Base-by-base conservation (phyloP, 92 coral and sea anemone genomes). In the Heteractis magnifica region DNA sequence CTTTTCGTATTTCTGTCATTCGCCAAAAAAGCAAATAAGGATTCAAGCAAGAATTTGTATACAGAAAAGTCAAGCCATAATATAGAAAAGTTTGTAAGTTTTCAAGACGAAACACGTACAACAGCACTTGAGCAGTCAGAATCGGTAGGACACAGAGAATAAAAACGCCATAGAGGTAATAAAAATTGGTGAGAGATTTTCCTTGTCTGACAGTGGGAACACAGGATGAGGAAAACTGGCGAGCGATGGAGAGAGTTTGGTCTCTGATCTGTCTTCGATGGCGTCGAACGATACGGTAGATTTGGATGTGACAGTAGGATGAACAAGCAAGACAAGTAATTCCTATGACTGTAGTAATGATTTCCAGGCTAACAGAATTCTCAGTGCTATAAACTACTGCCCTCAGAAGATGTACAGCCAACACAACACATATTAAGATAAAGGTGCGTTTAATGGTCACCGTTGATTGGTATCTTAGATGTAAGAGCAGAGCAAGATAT, bases 401-500 rank as follows among this genome's bases (percentile, higher is more conserved):
- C 3, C 0, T 1, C 44, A 62, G 26, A n/a, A 62, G 34, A 16
- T 62, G 1, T 5, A 23, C 34, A 18, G 64, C 23, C 75, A 75
- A 80, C 0, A 80, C 50, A 8, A n/a, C 21, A 44, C 16, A 10
- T 10, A 65, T 10, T 7, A 65, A 15, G 13, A 49, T 48, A 10
- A 49, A 13, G 14, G 76, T 50, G 5, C 83, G 53, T 65, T 65
- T 80, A 56, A 13, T 55, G 4, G 83, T 65, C 11, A 80, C 83
- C 14, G 23, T 16, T 14, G 19, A 8, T 80, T 49, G 83, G 83
- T 80, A 80, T 18, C 60, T 49, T 51, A 80, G 71, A 49, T 65
- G 83, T 49, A 80, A 49, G 6, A 18, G 18, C 34, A 80, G 21
- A 49, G 83, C 76, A 80, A 80, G 83, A 51, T 44, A 80, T 18